A percentile compares a stretch with the other conserved stretches of the same genome.
These are phyloP conservation scores for Trididemnum clinides DNA, from an alignment of 23 tunicate species.

Conservation along the genomic window DNA sequence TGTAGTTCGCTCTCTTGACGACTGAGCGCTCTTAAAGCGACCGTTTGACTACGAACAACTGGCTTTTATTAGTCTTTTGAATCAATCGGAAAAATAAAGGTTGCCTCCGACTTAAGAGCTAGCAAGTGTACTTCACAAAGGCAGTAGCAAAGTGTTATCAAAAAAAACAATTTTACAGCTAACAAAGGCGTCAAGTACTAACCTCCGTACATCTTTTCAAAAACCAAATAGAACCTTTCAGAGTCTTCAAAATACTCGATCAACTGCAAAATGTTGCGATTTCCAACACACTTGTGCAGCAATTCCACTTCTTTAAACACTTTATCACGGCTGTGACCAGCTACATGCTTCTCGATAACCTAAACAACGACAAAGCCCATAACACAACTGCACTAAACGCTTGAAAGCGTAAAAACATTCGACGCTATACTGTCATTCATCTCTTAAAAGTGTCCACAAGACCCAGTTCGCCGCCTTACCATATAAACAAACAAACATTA, in stretches of 20 bases:
- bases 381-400: too few relatives aligned
- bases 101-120: background rate
- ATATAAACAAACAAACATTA: background rate
- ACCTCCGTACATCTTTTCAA: conserved; percentile 99
- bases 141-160: too few relatives aligned
- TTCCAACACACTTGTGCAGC: conserved; percentile 79
- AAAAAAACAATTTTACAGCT: background rate
- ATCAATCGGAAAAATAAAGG: too few relatives aligned
- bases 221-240: conserved; percentile 93
- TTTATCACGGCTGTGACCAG: conserved; percentile 91
- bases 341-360: conserved; percentile 93
- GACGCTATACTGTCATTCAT: too few relatives aligned
- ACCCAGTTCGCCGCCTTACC: too few relatives aligned
- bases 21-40: background rate
- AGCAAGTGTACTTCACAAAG: background rate
- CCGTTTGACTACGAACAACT: too few relatives aligned
- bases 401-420: too few relatives aligned
- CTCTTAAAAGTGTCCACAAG: too few relatives aligned
- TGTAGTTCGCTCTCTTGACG: background rate
- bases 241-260: conserved; percentile 96
- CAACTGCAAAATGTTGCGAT: conserved; percentile 86
- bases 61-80: too few relatives aligned
- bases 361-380: conserved; percentile 6
- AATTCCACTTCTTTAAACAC: conserved; percentile 97
- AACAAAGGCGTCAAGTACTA: background rate